phyloP scores from a whole-genome alignment of 1,140 invertebrate genomes.

The Drosophila sp. region DNA sequence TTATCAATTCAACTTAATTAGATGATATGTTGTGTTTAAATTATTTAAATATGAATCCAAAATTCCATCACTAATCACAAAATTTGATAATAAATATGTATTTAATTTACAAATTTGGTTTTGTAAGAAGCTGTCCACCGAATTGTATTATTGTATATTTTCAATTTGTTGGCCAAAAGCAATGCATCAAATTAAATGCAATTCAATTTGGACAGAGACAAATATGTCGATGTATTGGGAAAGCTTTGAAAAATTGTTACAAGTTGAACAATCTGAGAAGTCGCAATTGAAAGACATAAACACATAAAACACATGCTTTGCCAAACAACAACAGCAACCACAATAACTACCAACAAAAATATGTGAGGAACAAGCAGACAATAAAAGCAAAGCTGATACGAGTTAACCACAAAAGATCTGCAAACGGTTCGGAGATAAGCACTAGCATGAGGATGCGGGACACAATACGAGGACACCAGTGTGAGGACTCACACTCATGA shows the following conservation, averaged over 20 bases:
- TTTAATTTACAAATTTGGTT: too few species aligned
- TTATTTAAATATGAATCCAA: too few species aligned
- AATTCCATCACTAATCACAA: too few species aligned
- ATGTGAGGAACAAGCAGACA: constrained; percentile 19
- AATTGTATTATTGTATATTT: constrained; percentile 35
- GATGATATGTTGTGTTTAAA: too few species aligned
- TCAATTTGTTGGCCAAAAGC: constrained; percentile 30
- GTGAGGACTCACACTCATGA: not conserved
- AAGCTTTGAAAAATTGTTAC: constrained; percentile 18
- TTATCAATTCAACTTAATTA: too few species aligned
- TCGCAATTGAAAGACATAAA: constrained; percentile 21
- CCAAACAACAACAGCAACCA: constrained; percentile 51
- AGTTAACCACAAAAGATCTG: constrained; percentile 68
- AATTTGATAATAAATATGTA: too few species aligned
- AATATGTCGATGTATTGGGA: constrained; percentile 4
- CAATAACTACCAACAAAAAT: constrained; percentile 39
- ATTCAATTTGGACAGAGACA: constrained; percentile 67
- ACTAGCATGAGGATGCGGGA: not conserved
- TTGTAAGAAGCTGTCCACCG: too few species aligned
- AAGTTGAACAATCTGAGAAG: not conserved
- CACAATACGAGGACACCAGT: not conserved
- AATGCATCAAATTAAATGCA: constrained; percentile 67
- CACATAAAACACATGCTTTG: constrained; percentile 64
- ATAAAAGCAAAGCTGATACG: constrained; percentile 59
- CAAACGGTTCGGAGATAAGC: constrained; percentile 38